A percentile compares a stretch with the other conserved stretches of the same genome.
Conservation (phyloP, 2,888 invertebrate genomes). For the Orchesella flavescens region DNA sequence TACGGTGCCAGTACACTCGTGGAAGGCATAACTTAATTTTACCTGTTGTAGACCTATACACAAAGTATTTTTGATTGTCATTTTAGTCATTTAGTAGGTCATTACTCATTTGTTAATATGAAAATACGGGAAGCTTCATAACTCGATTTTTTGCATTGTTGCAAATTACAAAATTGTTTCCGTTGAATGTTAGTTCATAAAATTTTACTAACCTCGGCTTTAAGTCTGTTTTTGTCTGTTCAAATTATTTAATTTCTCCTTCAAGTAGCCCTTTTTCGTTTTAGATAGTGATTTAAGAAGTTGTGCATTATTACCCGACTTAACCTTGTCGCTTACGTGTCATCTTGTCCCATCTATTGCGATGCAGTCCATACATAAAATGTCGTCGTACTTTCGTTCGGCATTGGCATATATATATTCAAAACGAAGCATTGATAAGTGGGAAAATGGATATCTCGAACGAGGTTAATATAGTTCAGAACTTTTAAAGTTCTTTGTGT, state of each 20-base stretch:
- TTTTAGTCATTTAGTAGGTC: constrained; percentile 3
- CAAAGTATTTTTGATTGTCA: background rate
- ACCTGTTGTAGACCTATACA: constrained; percentile 43
- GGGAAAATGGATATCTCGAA: constrained; percentile 30
- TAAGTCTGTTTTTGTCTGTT: background rate
- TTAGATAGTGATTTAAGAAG: constrained; percentile 11
- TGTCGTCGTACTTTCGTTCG: background rate
- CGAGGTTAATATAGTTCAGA: constrained; percentile 30
- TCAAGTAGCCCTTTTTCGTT: no score
- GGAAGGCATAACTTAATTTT: constrained; percentile 46
- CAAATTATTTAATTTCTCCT: no score
- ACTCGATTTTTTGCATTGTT: background rate
- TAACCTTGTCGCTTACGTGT: constrained; percentile 41
- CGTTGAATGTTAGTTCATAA: no score
- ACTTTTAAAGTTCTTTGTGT: constrained; percentile 35
- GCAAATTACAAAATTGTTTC: background rate
- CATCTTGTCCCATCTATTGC: background rate
- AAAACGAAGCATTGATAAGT: constrained; percentile 49
- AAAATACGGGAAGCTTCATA: background rate
- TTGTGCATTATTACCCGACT: constrained; percentile 22
- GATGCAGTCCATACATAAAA: background rate
- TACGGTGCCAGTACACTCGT: constrained; percentile 64
- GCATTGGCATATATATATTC: background rate
- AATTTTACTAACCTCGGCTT: constrained; percentile 12
- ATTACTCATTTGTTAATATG: background rate